Base-by-base conservation (phyloP, 2,113 vertebrate genomes). In the Clupea harengus region DNA sequence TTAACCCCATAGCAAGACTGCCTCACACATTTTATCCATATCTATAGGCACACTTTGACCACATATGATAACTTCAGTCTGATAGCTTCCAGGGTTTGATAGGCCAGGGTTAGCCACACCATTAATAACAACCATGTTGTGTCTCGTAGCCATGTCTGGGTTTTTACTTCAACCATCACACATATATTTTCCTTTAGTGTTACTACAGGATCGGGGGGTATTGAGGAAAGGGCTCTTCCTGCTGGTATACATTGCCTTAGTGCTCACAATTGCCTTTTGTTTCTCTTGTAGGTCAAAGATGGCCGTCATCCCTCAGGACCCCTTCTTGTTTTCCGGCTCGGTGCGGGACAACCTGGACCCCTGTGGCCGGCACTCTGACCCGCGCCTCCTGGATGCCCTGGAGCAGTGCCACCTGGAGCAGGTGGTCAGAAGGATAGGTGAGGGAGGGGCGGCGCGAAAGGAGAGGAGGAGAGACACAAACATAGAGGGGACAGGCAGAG, bases 251-350 rank as follows among this genome's bases (percentile, higher is more conserved):
- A 1, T 13, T 75, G 25, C 9, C 28, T 10, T 10, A 39, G 25
- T 15, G 54, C 54, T 57, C 18, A 60, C 32, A 32, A n/a, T n/a
- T 39, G 28, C 13, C 11, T 82, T 54, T 11, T n/a, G 88, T 54
- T 83, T 60, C 57, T 89, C 15, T 8, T 94, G 84, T 93, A 99
- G 98, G 89, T 99, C 98, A 45, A 95, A 95, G 90, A 89, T 99
- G 89, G 97, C 98, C 75, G 94, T 99, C 75, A 99, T 99, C 84
- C 97, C 98, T 0, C 98, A 99, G 93, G 98, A 99, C 88, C 97
- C 98, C 0, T 99, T 99, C 92, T 88, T 99, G 91, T 99, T 99
- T 92, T 98, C 96, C 28, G 97, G 97, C n/a, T 97, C 96, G 11
- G 72, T 99, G 82, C 92, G 97, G 83, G 97, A 98, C 91, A 99